phyloP scores from a whole-genome alignment of 2,888 invertebrate genomes.

The Amphipoea lucens region DNA sequence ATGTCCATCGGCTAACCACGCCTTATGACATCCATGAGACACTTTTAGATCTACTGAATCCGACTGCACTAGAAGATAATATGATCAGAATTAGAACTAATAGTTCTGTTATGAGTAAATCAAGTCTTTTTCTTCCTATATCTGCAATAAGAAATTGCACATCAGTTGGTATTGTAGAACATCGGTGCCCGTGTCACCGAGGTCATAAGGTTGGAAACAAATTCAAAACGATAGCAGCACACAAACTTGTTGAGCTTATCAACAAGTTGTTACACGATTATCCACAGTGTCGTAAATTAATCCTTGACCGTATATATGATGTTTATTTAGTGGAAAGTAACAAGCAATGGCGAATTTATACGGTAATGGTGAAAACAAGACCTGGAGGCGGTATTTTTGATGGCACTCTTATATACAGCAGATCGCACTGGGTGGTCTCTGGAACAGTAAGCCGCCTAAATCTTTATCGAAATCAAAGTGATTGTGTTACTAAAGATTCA shows the following conservation, averaged over 20 bases:
- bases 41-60: constrained; percentile 91
- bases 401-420: constrained; percentile 90
- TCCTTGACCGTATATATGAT: constrained; percentile 80
- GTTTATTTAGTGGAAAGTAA: constrained; percentile 89
- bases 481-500: constrained; percentile 92
- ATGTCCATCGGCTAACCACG: constrained; percentile 92
- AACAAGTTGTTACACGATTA: constrained; percentile 91
- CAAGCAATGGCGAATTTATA: constrained; percentile 86
- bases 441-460: constrained; percentile 94
- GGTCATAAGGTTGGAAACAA: constrained; percentile 83
- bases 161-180: constrained; percentile 93
- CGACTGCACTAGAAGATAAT: constrained; percentile 73
- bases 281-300: constrained; percentile 91
- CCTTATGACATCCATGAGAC: constrained; percentile 95
- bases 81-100: constrained; percentile 71
- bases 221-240: constrained; percentile 89
- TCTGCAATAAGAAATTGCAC: constrained; percentile 93
- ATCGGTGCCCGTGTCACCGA: constrained; percentile 96
- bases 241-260: constrained; percentile 91
- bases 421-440: constrained; percentile 82
- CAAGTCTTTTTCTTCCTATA: constrained; percentile 94
- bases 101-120: constrained; percentile 84
- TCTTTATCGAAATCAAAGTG: constrained; percentile 93
- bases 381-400: constrained; percentile 94
- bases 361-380: constrained; percentile 89